Evolutionary conservation across 2,888 invertebrate genomes (phyloP).

Genomic region (Drosophila anceps): DNA sequence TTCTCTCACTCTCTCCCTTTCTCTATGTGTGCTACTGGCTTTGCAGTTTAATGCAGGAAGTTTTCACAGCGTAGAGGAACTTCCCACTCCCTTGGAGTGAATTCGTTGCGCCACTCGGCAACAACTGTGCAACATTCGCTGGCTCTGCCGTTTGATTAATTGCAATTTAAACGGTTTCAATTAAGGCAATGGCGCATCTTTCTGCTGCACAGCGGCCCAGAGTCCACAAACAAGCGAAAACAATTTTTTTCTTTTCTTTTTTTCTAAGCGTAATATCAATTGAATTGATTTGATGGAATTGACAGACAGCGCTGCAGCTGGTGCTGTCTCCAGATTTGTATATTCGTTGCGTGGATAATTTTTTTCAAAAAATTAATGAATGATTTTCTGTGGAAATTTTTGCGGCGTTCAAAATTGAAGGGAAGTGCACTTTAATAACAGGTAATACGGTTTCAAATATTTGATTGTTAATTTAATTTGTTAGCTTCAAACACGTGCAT

Average conservation of each 20-base stretch:
- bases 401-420: slow-evolving; percentile 1
- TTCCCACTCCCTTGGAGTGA: slow-evolving; percentile 33
- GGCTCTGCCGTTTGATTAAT: slow-evolving; percentile 80
- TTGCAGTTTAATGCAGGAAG: slow-evolving; percentile 51
- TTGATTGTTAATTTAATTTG: background rate
- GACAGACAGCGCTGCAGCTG: slow-evolving; percentile 52
- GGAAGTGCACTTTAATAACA: slow-evolving; percentile 39
- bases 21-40: background rate
- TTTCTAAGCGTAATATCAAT: slow-evolving; percentile 41
- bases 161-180: slow-evolving; percentile 84
- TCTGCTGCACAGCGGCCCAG: slow-evolving; percentile 51
- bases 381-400: slow-evolving; percentile 10
- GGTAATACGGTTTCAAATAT: background rate
- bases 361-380: slow-evolving; percentile 4
- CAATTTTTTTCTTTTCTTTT: slow-evolving; percentile 21
- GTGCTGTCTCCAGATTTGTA: slow-evolving; percentile 18
- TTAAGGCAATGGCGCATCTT: slow-evolving; percentile 82
- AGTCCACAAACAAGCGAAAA: slow-evolving; percentile 43
- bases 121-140: slow-evolving; percentile 76
- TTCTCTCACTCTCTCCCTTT: background rate
- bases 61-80: slow-evolving; percentile 34
- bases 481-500: background rate
- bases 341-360: slow-evolving; percentile 10
- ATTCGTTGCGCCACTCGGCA: slow-evolving; percentile 79
- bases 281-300: slow-evolving; percentile 63